A percentile compares a stretch with the other conserved stretches of the same genome.
Conservation (phyloP, 2,888 invertebrate genomes). For the Formica aserva region DNA sequence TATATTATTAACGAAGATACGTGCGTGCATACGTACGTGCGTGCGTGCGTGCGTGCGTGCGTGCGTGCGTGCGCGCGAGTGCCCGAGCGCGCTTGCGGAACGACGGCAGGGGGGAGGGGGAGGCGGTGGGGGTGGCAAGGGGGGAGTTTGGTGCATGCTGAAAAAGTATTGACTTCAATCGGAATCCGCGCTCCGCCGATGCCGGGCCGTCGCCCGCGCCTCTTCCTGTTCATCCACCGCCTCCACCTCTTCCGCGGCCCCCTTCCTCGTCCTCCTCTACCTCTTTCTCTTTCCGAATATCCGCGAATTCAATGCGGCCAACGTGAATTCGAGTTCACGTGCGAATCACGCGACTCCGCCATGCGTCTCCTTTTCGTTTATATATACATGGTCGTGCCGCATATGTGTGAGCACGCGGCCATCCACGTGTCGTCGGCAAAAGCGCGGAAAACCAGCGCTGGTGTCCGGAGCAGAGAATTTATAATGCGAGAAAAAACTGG, state of each 20-base stretch:
- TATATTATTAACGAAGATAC: slow-evolving; percentile 84
- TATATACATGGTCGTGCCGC: slow-evolving; percentile 32
- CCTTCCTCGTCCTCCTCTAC: slow-evolving; percentile 25
- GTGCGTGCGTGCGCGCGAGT: neutral
- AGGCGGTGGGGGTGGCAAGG: slow-evolving; percentile 44
- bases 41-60: slow-evolving; percentile 50
- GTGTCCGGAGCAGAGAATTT: slow-evolving; percentile 81
- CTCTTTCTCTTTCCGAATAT: slow-evolving; percentile 47
- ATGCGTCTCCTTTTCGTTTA: slow-evolving; percentile 42
- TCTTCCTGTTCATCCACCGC: slow-evolving; percentile 7
- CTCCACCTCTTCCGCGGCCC: neutral
- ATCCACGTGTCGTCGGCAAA: slow-evolving; percentile 59
- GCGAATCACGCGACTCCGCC: slow-evolving; percentile 65
- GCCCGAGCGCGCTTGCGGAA: slow-evolving; percentile 7
- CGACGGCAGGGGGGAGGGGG: slow-evolving; percentile 42
- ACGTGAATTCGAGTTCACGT: slow-evolving; percentile 71
- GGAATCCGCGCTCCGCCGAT: slow-evolving; percentile 59
- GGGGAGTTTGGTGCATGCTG: slow-evolving; percentile 58
- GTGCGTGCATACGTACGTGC: slow-evolving; percentile 67
- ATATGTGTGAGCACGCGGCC: slow-evolving; percentile 52
- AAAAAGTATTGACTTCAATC: slow-evolving; percentile 83
- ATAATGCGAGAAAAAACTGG: slow-evolving; percentile 77
- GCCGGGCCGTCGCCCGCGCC: slow-evolving; percentile 55
- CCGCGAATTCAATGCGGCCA: slow-evolving; percentile 67
- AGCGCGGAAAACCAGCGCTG: slow-evolving; percentile 58